Evolutionary conservation across 2,888 invertebrate genomes (phyloP).

Genomic region (Megamerina dolium): DNA sequence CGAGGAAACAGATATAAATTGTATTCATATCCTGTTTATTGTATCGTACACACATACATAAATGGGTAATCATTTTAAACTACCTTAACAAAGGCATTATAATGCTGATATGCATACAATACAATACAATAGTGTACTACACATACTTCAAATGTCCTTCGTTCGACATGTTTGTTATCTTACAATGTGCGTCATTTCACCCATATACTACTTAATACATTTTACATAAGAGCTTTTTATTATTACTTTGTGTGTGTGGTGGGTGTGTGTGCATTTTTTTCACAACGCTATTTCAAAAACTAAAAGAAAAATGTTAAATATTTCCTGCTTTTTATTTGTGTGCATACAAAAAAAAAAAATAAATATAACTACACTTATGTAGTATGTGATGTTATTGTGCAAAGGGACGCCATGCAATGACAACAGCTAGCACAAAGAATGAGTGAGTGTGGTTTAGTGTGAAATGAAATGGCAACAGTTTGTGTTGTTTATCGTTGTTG

Average conservation of each 20-base stretch:
- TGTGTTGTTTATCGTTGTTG: conserved; percentile 12
- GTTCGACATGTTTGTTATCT: conserved; percentile 42
- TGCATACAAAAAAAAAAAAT: conserved; percentile 11
- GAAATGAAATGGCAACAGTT: conserved; percentile 32
- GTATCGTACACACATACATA: no score
- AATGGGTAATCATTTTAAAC: no score
- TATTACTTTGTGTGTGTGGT: no score
- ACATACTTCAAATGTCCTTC: conserved; percentile 19
- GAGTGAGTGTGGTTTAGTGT: no score
- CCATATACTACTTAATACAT: conserved; percentile 11
- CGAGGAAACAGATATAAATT: no score
- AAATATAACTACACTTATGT: no score
- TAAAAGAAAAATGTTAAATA: conserved; percentile 46
- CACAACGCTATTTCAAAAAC: conserved; percentile 24
- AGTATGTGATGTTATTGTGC: no score
- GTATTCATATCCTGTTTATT: no score
- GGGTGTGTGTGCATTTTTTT: background rate
- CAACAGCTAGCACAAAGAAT: conserved; percentile 19
- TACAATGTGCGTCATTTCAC: conserved; percentile 43
- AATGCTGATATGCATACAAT: no score
- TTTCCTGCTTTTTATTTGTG: conserved; percentile 41
- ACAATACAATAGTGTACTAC: no score
- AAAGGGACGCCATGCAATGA: no score
- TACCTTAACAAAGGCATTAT: no score
- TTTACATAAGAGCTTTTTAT: background rate